phyloP scores from a whole-genome alignment of 2,888 invertebrate genomes.

The Ophion costatus region DNA sequence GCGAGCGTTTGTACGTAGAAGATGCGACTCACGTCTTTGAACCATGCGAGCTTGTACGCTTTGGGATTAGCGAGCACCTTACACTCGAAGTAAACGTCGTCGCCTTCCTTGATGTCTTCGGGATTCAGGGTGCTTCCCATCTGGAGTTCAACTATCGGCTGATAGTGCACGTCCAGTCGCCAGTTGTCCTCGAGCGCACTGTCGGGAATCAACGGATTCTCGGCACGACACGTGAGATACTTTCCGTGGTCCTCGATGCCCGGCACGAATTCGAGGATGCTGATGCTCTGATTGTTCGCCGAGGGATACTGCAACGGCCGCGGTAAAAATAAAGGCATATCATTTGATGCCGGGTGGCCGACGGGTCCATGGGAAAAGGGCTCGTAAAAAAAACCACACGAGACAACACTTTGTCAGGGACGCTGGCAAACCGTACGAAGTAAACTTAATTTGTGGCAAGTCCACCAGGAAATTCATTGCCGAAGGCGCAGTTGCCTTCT shows the following conservation, averaged over 20 bases:
- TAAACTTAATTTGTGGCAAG: not conserved
- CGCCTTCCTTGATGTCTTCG: slow-evolving; percentile 94
- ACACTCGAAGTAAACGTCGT: slow-evolving; percentile 95
- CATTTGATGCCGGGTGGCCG: slow-evolving; percentile 13
- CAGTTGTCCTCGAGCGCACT: slow-evolving; percentile 94
- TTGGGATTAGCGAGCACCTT: slow-evolving; percentile 93
- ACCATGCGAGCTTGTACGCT: slow-evolving; percentile 93
- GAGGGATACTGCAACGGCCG: slow-evolving; percentile 88
- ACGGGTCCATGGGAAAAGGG: not conserved
- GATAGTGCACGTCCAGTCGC: slow-evolving; percentile 94
- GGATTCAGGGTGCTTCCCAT: slow-evolving; percentile 94
- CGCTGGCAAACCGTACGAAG: not conserved
- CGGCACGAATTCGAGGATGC: slow-evolving; percentile 93
- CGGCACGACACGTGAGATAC: slow-evolving; percentile 94
- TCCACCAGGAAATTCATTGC: not conserved
- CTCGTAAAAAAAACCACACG: not conserved
- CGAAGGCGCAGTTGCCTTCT: not conserved
- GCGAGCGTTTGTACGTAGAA: not conserved
- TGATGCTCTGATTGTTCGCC: slow-evolving; percentile 91
- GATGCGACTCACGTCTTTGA: slow-evolving; percentile 90
- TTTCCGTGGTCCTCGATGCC: slow-evolving; percentile 95
- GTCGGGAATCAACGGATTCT: slow-evolving; percentile 93
- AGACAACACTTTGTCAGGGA: not conserved
- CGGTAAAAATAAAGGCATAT: slow-evolving; percentile 9
- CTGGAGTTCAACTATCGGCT: slow-evolving; percentile 92